Base-by-base conservation (phyloP, 1,140 invertebrate genomes). In the Pseudomyrmex concolor region DNA sequence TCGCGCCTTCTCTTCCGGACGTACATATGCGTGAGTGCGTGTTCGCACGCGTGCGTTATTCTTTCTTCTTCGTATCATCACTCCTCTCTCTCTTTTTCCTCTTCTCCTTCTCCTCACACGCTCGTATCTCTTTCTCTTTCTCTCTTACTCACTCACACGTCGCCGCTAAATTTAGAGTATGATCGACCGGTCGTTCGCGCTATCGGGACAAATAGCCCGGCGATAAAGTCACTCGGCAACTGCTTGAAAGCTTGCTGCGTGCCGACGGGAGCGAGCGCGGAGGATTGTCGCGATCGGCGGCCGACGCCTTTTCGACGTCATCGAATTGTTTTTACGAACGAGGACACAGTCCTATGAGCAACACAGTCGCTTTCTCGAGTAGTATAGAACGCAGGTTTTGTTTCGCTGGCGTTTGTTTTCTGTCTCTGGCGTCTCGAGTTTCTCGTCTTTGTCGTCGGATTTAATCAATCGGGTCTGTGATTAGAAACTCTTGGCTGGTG, bases 101-200 rank as follows among this genome's bases (percentile, higher is more conserved):
- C 9, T 5, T 54, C 63, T 19, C n/a, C 70, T 55, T 55, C 63
- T 43, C 5, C 5, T 34, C n/a, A 22, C 59, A 51, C 54, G 64
- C 59, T 13, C 66, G 19, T 82, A 7, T 74, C 70, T 63, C 17
- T 34, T 57, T 82, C 12, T 59, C 25, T 67, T 57, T 51, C 45
- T 81, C 68, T 12, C 9, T 54, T 59, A 15, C 19, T 73, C 63
- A 50, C 63, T 43, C 7, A 54, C 17, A 7, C 59, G 48, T 51
- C 45, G 7, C 10, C 43, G 86, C 88, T 91, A 91, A 90, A 91
- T 91, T 89, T 91, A 91, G 89, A 81, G 84, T 89, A 91, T 90
- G 90, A 90, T 90, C 88, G 84, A 87, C 76, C 84, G 84, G 83
- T 90, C 70, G 83, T 82, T 70, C 74, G 81, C 81, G 84, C 84